A percentile compares a stretch with the other conserved stretches of the same genome.
These are phyloP conservation scores for Phainopepla nitens DNA, from an alignment of 2,113 vertebrate genomes.

Conservation along the genomic window DNA sequence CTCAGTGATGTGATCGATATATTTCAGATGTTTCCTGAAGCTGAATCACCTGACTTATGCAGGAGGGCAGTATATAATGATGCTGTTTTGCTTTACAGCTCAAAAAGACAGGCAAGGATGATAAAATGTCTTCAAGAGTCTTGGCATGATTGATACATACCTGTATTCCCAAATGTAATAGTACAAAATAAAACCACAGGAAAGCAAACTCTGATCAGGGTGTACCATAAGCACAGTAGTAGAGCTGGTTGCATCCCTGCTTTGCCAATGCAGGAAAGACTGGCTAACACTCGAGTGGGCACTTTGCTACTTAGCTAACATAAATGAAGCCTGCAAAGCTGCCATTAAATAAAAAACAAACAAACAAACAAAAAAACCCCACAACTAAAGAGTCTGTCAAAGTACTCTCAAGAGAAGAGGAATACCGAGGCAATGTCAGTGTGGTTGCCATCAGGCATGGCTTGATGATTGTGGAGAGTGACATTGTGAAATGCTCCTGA, in stretches of 20 bases:
- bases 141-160: background rate
- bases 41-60: background rate
- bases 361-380: background rate
- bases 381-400: constrained; percentile 19
- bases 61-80: background rate
- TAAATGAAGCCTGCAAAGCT: background rate
- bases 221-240: background rate
- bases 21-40: background rate
- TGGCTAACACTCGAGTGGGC: background rate
- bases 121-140: background rate
- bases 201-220: background rate
- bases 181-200: background rate
- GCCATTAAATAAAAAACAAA: background rate
- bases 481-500: constrained; percentile 57
- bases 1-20: background rate
- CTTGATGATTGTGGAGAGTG: constrained; percentile 58
- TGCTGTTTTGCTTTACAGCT: background rate
- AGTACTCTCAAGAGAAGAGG: constrained; percentile 11
- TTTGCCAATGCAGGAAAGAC: background rate
- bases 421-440: background rate
- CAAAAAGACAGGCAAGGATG: background rate
- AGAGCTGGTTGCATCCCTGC: background rate
- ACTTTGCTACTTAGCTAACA: background rate
- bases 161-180: background rate
- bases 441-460: constrained; percentile 30